A percentile compares a stretch with the other conserved stretches of the same genome.
Evolutionary conservation across 2,113 vertebrate species (phyloP).

Genomic region (Rhynchomys soricoides): DNA sequence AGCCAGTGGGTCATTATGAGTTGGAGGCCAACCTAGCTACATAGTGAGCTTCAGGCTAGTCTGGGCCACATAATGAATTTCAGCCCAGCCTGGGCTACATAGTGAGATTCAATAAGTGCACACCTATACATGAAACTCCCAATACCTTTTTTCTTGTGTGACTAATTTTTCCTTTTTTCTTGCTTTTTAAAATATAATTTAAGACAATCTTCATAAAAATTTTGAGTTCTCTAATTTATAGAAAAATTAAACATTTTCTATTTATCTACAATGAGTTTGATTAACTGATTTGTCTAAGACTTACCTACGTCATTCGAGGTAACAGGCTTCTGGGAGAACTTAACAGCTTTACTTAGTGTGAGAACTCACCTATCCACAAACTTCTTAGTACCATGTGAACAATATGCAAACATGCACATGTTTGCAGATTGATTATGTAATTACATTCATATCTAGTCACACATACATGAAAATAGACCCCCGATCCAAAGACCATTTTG

Average conservation of each 20-base stretch:
- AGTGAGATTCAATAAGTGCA: background rate
- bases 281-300: background rate
- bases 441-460: background rate
- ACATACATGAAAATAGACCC: background rate
- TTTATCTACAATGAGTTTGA: background rate
- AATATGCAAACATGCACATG: background rate
- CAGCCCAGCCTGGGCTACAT: background rate
- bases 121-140: background rate
- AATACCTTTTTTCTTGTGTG: background rate
- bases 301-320: background rate
- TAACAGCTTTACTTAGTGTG: background rate
- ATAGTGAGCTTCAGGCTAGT: background rate
- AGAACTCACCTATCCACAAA: background rate
- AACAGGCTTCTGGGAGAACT: background rate
- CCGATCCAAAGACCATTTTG: background rate
- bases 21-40: background rate
- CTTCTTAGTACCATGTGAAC: background rate
- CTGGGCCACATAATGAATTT: background rate
- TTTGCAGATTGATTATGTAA: background rate
- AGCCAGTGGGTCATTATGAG: too few relatives aligned
- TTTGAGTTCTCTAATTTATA: background rate
- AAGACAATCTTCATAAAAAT: background rate
- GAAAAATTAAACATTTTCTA: background rate
- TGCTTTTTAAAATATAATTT: background rate
- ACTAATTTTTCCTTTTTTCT: background rate